A percentile compares a stretch with the other conserved stretches of the same genome.
phyloP scores from a whole-genome alignment of 1,140 invertebrate species.

The Ceratoteleas bidentatus region DNA sequence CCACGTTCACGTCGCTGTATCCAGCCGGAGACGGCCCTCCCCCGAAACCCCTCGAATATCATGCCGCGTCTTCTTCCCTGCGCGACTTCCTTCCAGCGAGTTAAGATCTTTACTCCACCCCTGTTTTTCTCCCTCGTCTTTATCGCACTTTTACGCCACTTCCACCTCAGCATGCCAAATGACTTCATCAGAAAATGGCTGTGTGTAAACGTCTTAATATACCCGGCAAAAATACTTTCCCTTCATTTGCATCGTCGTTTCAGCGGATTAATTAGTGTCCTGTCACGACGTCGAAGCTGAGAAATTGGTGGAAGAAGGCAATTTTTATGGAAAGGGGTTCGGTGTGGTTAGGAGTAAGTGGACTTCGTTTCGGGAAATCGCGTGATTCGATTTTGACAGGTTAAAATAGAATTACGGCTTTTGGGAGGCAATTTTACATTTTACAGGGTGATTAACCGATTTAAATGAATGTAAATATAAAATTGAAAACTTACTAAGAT shows the following conservation, averaged over 20 bases:
- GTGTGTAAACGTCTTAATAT: conserved; percentile 77
- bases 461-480: no score
- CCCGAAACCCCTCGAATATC: conserved; percentile 49
- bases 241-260: conserved; percentile 38
- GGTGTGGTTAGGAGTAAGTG: conserved; percentile 2
- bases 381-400: no score
- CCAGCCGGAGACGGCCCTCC: not conserved
- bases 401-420: no score
- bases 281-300: not conserved
- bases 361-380: no score
- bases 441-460: no score
- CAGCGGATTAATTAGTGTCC: conserved; percentile 41
- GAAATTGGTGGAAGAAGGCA: conserved; percentile 2
- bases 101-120: conserved; percentile 76
- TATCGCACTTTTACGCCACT: conserved; percentile 65
- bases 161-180: conserved; percentile 66
- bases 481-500: no score
- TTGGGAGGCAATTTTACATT: no score
- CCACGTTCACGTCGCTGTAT: no score
- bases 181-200: conserved; percentile 80
- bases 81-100: conserved; percentile 49
- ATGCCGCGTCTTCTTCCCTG: conserved; percentile 57
- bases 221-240: conserved; percentile 49
- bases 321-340: not conserved
- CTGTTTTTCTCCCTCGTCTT: conserved; percentile 69